Base-by-base conservation (phyloP, 1,140 invertebrate genomes). In the Drosophila guanche region DNA sequence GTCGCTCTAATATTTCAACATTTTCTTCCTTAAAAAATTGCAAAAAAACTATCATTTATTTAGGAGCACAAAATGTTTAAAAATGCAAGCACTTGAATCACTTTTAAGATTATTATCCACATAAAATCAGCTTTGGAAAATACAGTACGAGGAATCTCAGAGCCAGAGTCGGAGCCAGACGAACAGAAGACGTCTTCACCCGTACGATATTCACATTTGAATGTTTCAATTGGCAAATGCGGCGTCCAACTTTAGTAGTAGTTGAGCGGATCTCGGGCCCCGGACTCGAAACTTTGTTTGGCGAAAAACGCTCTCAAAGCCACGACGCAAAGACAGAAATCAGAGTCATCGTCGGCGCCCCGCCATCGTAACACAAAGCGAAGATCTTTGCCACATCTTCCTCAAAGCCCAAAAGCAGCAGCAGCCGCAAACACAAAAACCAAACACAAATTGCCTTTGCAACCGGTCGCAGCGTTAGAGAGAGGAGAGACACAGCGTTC, bases 191-290 rank as follows among this genome's bases (percentile, higher is more conserved):
- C 89, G 89, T 90, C 89, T 90, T 90, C 77, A 89, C 89, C 75
- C 89, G 89, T 86, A 84, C 89, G 89, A 79, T 89, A 90, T 85
- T 90, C 90, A 90, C 85, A 90, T 90, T 89, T 90, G 89, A 90
- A 90, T 90, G 89, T 81, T 90, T 90, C 88, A 80, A 84, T 90
- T 90, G 88, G 79, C 88, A 90, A 88, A 88, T 76, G 83, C 76
- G 79, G 89, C 79, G 63, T 85, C 88, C 79, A 90, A 81, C 88
- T 90, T 90, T 90, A 90, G 81, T 90, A 90, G 81, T 90, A 90
- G 78, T 74, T 86, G 63, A 76, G 74, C 74, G 47, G 55, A 46
- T 66, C 60, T 69, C 66, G 47, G 58, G 53, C 69, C 60, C 53
- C 74, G 57, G 71, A 85, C 74, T 75, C 57, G 70, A 54, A 76